A percentile compares a stretch with the other conserved stretches of the same genome.
These are phyloP conservation scores for Sericinus montela DNA, from an alignment of 2,888 invertebrate species.

Conservation along the genomic window DNA sequence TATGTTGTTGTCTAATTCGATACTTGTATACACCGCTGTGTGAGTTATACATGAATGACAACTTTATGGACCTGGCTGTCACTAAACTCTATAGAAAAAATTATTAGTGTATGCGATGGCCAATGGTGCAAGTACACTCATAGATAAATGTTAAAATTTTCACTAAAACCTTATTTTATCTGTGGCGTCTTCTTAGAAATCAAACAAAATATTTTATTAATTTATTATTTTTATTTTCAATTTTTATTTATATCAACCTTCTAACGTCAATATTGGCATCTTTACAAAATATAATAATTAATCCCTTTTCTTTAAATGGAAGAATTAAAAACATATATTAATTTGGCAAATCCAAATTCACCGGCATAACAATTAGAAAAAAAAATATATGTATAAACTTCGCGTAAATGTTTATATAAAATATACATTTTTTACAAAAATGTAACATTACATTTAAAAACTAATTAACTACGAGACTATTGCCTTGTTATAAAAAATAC, in stretches of 20 bases:
- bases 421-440: conserved; percentile 76
- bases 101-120: too few species aligned
- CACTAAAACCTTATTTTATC: too few species aligned
- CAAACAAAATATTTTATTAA: conserved; percentile 53
- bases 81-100: too few species aligned
- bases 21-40: too few species aligned
- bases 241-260: conserved; percentile 68
- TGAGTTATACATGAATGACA: too few species aligned
- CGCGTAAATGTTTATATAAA: conserved; percentile 68
- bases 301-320: conserved; percentile 68
- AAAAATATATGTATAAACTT: conserved; percentile 51
- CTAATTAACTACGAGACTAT: conserved; percentile 47
- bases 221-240: conserved; percentile 74
- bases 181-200: conserved; percentile 28
- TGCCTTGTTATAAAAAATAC: conserved; percentile 60
- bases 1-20: too few species aligned
- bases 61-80: too few species aligned
- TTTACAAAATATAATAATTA: conserved; percentile 74
- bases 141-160: too few species aligned
- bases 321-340: conserved; percentile 70
- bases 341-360: conserved; percentile 76
- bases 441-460: conserved; percentile 51
- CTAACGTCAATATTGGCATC: conserved; percentile 63
- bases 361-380: conserved; percentile 61
- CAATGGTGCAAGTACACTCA: too few species aligned